Evolutionary conservation across 2,797 vertebrate species (phyloP), one percentile per base, ranked within the genome.

Genomic region (Rhinatrema bivittatum): DNA sequence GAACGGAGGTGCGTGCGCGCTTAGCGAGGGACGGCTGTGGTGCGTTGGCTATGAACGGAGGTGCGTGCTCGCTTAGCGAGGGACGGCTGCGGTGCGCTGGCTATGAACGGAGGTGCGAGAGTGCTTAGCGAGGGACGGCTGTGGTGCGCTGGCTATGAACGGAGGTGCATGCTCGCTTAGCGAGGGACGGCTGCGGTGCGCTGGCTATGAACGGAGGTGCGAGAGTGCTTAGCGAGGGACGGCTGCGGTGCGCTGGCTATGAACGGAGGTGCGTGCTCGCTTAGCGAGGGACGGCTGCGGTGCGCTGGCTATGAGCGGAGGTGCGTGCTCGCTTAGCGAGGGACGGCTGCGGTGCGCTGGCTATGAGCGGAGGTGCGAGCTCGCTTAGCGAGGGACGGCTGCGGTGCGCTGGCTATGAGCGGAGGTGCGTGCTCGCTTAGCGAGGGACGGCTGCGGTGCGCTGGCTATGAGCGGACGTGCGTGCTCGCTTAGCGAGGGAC

Each of bases 81-180:
- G 74, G 70, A 11, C 89, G 82, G 50, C 56, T 55, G 0, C 91
- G 93, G 91, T 98, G 95, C 28, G 9, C 79, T 10, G 72, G 85
- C 52, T 88, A 91, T 0, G 86, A 95, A 62, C 74, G 84, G 17
- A 93, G 94, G 94, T 93, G 79, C 4, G 89, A n/a, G n/a, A n/a
- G n/a, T n/a, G n/a, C n/a, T n/a, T 67, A 20, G 95, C 1, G 64
- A 59, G 5, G 74, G 70, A 11, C 89, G 82, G 50, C 56, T 55
- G 0, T 91, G 93, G 91, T 98, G 95, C 28, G 9, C 79, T 10
- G 72, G 85, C 52, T 88, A 91, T 0, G 86, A 95, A 62, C 74
- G 84, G 17, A 93, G 94, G 94, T 93, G 79, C 4, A 89, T 67
- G 20, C n/a, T n/a, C n/a, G n/a, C n/a, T n/a, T n/a, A n/a, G 95